Conservation (phyloP, 2,113 vertebrate genomes). For the Elanus axillaris region DNA sequence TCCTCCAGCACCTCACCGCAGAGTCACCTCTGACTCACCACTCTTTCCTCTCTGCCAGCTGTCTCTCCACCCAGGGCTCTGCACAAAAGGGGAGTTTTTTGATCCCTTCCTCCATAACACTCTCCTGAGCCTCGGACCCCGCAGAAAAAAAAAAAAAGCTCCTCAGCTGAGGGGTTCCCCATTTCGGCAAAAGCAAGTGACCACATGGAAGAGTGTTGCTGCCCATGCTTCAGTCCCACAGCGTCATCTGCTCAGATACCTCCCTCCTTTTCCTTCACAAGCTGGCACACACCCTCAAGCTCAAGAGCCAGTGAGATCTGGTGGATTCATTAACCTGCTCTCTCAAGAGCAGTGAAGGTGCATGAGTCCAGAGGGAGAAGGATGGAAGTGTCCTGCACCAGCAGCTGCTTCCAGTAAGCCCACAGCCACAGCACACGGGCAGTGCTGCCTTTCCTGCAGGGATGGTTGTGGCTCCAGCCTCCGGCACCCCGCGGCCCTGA, state of each 20-base stretch:
- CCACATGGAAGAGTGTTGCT: fast-evolving
- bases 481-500: fast-evolving
- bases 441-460: neutral
- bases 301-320: neutral
- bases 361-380: neutral
- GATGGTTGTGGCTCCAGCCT: neutral
- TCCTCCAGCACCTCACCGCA: neutral
- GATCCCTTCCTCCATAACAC: neutral
- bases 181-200: neutral
- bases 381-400: neutral
- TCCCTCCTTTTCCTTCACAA: neutral
- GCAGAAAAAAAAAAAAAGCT: neutral
- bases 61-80: neutral
- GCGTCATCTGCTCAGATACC: neutral
- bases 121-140: neutral
- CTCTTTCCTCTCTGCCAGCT: neutral
- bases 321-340: neutral
- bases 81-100: neutral
- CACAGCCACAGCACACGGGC: neutral
- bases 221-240: neutral
- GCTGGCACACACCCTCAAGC: neutral
- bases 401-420: neutral
- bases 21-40: neutral
- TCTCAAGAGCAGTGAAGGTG: neutral
- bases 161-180: neutral